Percentiles rank a stretch among this genome's conserved stretches.
These are phyloP conservation scores for Eulithis testata DNA, from an alignment of 2,888 invertebrate species.

Conservation along the genomic window DNA sequence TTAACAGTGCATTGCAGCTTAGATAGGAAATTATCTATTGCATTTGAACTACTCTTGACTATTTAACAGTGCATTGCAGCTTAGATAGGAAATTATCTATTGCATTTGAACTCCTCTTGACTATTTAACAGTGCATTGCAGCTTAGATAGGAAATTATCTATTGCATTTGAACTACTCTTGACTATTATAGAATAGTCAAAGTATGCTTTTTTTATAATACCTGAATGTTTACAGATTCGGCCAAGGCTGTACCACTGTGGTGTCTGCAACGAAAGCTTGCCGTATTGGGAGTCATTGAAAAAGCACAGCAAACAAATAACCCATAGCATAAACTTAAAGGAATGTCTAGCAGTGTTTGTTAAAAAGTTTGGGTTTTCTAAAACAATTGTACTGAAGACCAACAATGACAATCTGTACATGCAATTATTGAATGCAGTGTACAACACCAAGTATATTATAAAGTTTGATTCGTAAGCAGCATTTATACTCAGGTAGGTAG, in stretches of 20 bases:
- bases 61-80: no score
- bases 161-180: no score
- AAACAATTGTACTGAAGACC: conserved; percentile 25
- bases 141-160: no score
- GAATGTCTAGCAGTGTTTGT: neutral
- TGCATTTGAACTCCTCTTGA: no score
- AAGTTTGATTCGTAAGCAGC: neutral
- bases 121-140: no score
- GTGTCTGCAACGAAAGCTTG: conserved; percentile 56
- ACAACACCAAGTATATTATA: conserved; percentile 28
- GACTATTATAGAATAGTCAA: no score
- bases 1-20: no score
- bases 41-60: no score
- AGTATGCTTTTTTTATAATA: neutral
- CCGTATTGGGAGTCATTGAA: conserved; percentile 54
- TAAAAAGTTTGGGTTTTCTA: conserved; percentile 16
- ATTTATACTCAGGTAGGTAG: no score
- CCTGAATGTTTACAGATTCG: conserved; percentile 56
- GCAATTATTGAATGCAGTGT: conserved; percentile 38
- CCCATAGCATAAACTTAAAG: conserved; percentile 15
- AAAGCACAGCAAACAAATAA: conserved; percentile 19
- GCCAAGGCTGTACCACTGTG: conserved; percentile 64
- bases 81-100: no score
- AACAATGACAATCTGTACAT: conserved; percentile 38
- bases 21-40: no score